phyloP scores from a whole-genome alignment of 2,113 vertebrate genomes.

The Stictonetta naevosa region DNA sequence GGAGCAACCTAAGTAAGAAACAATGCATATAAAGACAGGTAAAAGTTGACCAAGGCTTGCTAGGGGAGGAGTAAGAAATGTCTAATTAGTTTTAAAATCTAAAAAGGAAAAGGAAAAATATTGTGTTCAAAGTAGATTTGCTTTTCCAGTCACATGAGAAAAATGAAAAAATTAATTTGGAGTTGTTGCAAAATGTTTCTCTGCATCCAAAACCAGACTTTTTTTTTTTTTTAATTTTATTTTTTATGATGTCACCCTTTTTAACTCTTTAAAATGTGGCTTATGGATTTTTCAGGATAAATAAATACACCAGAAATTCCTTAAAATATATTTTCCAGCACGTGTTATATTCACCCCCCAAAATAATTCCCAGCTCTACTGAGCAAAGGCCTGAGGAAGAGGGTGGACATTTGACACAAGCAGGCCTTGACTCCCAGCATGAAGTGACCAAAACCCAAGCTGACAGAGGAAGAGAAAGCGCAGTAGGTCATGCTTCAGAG shows the following conservation, averaged over 20 bases:
- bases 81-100: neutral
- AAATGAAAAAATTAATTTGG: neutral
- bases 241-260: neutral
- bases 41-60: neutral
- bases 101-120: neutral
- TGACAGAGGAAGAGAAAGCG: neutral
- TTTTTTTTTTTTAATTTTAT: neutral
- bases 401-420: neutral
- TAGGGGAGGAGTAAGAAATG: neutral
- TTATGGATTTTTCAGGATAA: neutral
- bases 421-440: rapidly evolving
- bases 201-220: neutral
- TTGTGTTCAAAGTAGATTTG: neutral
- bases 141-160: neutral
- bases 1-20: neutral
- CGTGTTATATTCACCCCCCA: neutral
- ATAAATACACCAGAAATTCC: neutral
- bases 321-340: rapidly evolving
- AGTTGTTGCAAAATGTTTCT: neutral
- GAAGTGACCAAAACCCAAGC: neutral
- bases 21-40: neutral
- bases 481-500: neutral
- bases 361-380: neutral
- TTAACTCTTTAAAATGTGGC: neutral
- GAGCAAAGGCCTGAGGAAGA: neutral